Evolutionary conservation across 2,888 invertebrate species (phyloP), one percentile per base, ranked within the genome.

Genomic region (Conomelus anceps): DNA sequence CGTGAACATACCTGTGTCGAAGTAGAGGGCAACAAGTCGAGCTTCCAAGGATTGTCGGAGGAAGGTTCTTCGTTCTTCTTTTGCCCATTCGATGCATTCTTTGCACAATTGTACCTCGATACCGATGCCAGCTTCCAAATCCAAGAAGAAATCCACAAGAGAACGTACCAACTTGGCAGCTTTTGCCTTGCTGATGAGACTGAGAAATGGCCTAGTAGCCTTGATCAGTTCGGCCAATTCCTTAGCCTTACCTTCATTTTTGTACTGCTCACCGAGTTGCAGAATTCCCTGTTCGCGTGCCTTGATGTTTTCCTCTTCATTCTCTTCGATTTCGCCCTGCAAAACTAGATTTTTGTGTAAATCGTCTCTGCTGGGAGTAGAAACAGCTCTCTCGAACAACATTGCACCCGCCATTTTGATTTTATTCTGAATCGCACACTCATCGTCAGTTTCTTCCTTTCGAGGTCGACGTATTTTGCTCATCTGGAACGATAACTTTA

Each of bases 31-130:
- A 92, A 99, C 97, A 90, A 99, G 95, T 92, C 99, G 95, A 22
- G 99, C 98, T 93, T 99, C 99, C 92, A 99, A 94, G 0, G 98
- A 98, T 94, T 99, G 99, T 92, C 99, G 95, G 90, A 99, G 94
- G 94, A 99, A 99, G 22, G 99, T 99, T 91, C 99, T 96, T 91
- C 98, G 97, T 93, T 99, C 99, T 93, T 98, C 97, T 93, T 98
- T 98, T 29, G 99, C 99, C 99, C 99, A 99, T 94, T 99, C 98
- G 94, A 99, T 99, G 94, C 99, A 99, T 94, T 99, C 99, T 94
- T 97, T 97, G 93, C 98, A 98, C 90, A 98, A 94, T 94, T 98
- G 96, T 91, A 95, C 95, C 95, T 99, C 99, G 91, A 98, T 98
- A 89, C 99, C 99, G 91, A 98, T 98, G 88, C 97, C 98, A 91